Evolutionary conservation across 2,888 invertebrate species (phyloP), one percentile per base, ranked within the genome.

Genomic region (Himalopsyche japonica): DNA sequence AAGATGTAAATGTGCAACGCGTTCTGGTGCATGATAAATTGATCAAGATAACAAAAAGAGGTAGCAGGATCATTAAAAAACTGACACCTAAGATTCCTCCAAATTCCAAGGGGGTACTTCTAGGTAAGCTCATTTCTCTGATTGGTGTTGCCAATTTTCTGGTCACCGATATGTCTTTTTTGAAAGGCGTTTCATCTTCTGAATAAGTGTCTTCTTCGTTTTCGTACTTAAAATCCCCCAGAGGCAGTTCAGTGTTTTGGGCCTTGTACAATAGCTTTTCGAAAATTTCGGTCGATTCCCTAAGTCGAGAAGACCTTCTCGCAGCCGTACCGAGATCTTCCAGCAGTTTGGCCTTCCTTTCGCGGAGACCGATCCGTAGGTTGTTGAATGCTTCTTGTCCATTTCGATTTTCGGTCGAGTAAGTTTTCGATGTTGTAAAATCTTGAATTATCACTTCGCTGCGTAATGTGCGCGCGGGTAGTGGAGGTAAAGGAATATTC

Each of bases 111-210:
- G 15, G n/a, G 18, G 27, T 47, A 7, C 20, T 27, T n/a, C 27
- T 27, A 1, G 37, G 15, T 27, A 90, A 88, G 86, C 89, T 90
- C 34, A 89, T 15, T 20, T 85, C 90, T 78, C 91, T 89, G 47
- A 91, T 83, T 0, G 92, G 92, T 76, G 92, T 92, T 1, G 92
- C 90, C 64, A 92, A 88, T 86, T 91, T 91, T 83, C 92, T 90
- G 3, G 90, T 89, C 0, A 89, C 88, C 0, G 91, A 90, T 83
- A 88, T 89, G 0, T 90, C 89, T 86, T 89, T 90, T 34, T 89
- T 88, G 81, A 88, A 89, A 4, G 82, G 83, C 20, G 88, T 83
- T n/a, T 90, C 90, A 12, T 90, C 90, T 15, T 90, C 90, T 80
- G 90, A 90, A 24, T 82, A n/a, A 86, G 90, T 88, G 30, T 92